phyloP scores from a whole-genome alignment of 2,888 invertebrate genomes.

The Lumbricus terrestris region DNA sequence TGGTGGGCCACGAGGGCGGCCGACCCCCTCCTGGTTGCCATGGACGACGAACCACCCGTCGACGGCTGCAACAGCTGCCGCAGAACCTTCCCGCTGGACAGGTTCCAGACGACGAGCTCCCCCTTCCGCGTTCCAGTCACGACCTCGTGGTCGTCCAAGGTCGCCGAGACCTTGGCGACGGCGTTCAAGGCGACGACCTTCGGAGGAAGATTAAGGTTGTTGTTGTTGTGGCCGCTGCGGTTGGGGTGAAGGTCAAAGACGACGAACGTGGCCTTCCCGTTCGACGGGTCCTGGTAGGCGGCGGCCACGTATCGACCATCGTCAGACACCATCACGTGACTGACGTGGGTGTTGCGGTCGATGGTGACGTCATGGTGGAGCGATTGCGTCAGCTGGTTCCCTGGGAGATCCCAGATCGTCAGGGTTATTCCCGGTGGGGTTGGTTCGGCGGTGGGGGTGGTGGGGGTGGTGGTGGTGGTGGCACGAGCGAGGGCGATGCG shows the following conservation, averaged over 20 bases:
- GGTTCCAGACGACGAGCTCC: conserved; percentile 57
- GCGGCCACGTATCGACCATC: conserved; percentile 51
- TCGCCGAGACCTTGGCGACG: conserved; percentile 43
- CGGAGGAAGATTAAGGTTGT: too few relatives aligned
- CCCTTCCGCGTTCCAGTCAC: conserved; percentile 57
- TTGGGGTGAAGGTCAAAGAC: conserved; percentile 54
- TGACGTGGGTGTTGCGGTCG: conserved; percentile 54
- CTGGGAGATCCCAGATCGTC: conserved; percentile 57
- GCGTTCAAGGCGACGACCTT: conserved; percentile 54
- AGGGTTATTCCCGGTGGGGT: conserved; percentile 55
- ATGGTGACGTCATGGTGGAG: conserved; percentile 44
- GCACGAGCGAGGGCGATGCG: conserved; percentile 54
- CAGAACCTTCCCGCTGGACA: conserved; percentile 47
- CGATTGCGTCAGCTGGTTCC: conserved; percentile 52
- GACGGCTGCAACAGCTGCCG: background rate
- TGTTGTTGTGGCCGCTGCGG: conserved; percentile 41
- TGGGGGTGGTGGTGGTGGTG: too few relatives aligned
- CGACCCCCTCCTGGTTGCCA: conserved; percentile 26
- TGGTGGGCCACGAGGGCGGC: conserved; percentile 47
- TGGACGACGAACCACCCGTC: conserved; percentile 7
- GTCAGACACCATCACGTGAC: conserved; percentile 47
- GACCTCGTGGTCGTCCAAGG: conserved; percentile 35
- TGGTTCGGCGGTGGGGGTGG: too few relatives aligned
- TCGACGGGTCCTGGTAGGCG: conserved; percentile 55
- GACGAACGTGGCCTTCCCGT: conserved; percentile 56